These are phyloP conservation scores for Bombus superbus DNA, from an alignment of 1,140 invertebrate genomes.

Conservation along the genomic window DNA sequence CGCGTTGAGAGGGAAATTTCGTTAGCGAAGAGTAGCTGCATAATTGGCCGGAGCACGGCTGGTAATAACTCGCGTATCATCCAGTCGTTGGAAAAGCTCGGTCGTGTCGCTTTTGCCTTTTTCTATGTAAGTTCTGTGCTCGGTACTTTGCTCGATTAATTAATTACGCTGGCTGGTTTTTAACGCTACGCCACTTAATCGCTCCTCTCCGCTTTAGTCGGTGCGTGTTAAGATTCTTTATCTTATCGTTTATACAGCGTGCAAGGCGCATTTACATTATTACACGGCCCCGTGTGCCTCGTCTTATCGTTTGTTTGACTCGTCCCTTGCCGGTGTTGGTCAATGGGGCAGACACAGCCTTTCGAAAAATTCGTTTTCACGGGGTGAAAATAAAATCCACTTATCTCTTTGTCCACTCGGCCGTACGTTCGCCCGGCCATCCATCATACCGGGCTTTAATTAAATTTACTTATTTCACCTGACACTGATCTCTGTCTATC, in stretches of 20 bases:
- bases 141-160: conserved; percentile 20
- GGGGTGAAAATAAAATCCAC: conserved; percentile 26
- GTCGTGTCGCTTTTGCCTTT: not conserved
- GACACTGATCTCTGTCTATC: not conserved
- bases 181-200: conserved; percentile 29
- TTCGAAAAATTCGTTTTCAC: not conserved
- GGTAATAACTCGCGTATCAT: not conserved
- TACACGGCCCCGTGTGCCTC: not conserved
- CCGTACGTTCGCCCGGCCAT: not conserved
- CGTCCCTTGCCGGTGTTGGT: no score
- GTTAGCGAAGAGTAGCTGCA: not conserved
- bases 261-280: conserved; percentile 30
- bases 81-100: not conserved
- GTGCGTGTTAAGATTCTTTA: conserved; percentile 5
- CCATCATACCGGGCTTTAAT: conserved; percentile 37
- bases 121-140: not conserved
- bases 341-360: not conserved
- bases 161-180: conserved; percentile 24
- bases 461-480: conserved; percentile 40
- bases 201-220: not conserved
- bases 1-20: not conserved
- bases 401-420: conserved; percentile 36
- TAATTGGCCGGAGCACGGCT: not conserved
- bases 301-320: not conserved
- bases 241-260: not conserved